phyloP scores from a whole-genome alignment of 2,113 vertebrate genomes.

The Sander lucioperca region DNA sequence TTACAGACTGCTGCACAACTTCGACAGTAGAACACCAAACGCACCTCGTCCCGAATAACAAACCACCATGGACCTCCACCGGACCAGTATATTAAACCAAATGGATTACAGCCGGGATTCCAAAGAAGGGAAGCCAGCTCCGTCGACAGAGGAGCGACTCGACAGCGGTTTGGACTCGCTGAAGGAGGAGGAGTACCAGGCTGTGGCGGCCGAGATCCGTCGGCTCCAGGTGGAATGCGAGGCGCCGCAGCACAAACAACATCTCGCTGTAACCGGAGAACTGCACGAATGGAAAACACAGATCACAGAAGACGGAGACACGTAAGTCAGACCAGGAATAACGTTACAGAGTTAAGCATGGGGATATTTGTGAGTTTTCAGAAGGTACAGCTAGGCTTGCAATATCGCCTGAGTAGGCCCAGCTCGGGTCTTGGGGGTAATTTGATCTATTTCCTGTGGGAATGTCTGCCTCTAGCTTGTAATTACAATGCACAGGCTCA shows the following conservation, averaged over 20 bases:
- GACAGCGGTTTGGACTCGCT: slow-evolving; percentile 96
- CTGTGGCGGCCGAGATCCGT: slow-evolving; percentile 86
- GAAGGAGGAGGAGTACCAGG: slow-evolving; percentile 92
- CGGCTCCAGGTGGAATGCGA: slow-evolving; percentile 83
- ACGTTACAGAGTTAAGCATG: background rate
- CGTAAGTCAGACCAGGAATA: slow-evolving; percentile 86
- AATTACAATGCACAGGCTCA: slow-evolving; percentile 23
- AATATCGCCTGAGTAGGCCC: slow-evolving; percentile 42
- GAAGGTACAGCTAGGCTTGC: background rate
- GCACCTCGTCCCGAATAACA: slow-evolving; percentile 18
- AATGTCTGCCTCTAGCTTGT: slow-evolving; percentile 49
- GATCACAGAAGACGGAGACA: slow-evolving; percentile 94
- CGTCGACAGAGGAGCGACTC: slow-evolving; percentile 86
- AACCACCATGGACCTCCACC: slow-evolving; percentile 75
- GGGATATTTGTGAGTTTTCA: slow-evolving; percentile 20
- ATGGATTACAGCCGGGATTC: slow-evolving; percentile 83
- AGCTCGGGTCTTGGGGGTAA: slow-evolving; percentile 61
- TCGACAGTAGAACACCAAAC: slow-evolving; percentile 24
- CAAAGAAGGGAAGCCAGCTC: slow-evolving; percentile 79
- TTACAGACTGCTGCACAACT: slow-evolving; percentile 38
- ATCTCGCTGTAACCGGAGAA: slow-evolving; percentile 27
- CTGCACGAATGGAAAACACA: slow-evolving; percentile 87
- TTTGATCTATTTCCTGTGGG: slow-evolving; percentile 61
- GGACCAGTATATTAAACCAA: slow-evolving; percentile 69
- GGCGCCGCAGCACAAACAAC: slow-evolving; percentile 39